Percentiles rank a stretch among this genome's conserved stretches.
phyloP scores from a whole-genome alignment of 1,140 invertebrate genomes.

The Galleria mellonella region DNA sequence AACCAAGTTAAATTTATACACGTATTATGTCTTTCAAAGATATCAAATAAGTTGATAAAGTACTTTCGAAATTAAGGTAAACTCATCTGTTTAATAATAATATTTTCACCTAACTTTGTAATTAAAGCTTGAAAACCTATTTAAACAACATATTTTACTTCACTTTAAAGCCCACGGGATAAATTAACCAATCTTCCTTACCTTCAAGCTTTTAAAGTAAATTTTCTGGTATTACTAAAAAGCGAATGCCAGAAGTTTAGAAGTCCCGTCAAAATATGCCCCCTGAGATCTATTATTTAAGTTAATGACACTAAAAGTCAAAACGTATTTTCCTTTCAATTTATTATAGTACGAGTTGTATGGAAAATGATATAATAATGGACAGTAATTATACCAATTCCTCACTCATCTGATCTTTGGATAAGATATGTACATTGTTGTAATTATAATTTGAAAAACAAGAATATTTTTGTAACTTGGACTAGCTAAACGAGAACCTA shows the following conservation, averaged over 20 bases:
- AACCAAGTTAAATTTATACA: too few species aligned
- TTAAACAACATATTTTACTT: background rate
- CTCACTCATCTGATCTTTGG: too few species aligned
- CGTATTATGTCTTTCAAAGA: too few species aligned
- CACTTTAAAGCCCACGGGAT: background rate
- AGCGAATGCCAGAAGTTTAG: background rate
- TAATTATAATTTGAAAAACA: background rate
- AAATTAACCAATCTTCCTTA: background rate
- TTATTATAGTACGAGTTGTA: background rate
- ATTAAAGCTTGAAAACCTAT: background rate
- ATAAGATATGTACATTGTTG: too few species aligned
- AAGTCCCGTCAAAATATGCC: background rate
- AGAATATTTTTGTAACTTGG: background rate
- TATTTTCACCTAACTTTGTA: background rate
- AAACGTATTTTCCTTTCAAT: background rate
- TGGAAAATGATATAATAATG: background rate
- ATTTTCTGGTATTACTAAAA: conserved; percentile 1
- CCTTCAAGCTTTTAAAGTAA: background rate
- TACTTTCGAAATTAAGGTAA: background rate
- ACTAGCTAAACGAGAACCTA: too few species aligned
- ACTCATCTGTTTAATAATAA: background rate
- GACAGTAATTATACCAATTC: too few species aligned
- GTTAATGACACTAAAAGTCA: background rate
- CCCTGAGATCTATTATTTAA: conserved; percentile 1
- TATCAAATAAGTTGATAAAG: too few species aligned